These are phyloP conservation scores for Diarsia mendica DNA, from an alignment of 2,888 invertebrate species.

Conservation along the genomic window DNA sequence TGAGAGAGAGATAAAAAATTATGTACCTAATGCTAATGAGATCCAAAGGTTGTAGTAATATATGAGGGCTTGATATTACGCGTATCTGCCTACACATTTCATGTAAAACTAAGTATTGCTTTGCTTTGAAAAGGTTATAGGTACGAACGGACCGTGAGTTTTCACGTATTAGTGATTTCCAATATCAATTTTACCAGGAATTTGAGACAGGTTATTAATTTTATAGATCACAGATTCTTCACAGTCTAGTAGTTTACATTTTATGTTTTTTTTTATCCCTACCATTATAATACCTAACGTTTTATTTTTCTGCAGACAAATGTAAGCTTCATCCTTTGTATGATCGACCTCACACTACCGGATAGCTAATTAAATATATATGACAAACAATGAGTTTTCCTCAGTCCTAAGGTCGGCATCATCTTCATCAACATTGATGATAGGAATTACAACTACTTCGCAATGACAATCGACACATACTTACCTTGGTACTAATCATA, in stretches of 20 bases:
- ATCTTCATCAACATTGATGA: conserved; percentile 53
- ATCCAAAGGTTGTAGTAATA: conserved; percentile 17
- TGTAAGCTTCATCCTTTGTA: background rate
- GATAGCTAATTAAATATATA: conserved; percentile 34
- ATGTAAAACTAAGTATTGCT: background rate
- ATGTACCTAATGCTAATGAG: background rate
- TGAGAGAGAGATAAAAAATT: background rate
- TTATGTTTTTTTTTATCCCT: no score
- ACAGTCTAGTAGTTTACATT: no score
- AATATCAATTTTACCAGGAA: no score
- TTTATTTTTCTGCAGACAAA: background rate
- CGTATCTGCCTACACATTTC: background rate
- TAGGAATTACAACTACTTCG: conserved; percentile 59
- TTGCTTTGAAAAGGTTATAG: background rate
- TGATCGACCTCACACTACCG: conserved; percentile 17
- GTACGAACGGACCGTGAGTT: no score
- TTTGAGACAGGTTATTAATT: background rate
- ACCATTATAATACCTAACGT: background rate
- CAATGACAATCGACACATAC: conserved; percentile 36
- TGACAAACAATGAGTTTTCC: conserved; percentile 57
- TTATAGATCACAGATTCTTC: background rate
- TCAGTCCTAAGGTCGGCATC: conserved; percentile 52
- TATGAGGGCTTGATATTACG: background rate
- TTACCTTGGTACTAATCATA: conserved; percentile 52
- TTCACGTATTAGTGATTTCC: no score